A percentile compares a stretch with the other conserved stretches of the same genome.
phyloP scores from a whole-genome alignment of 2,113 vertebrate species.

The Arothron firmamentum region DNA sequence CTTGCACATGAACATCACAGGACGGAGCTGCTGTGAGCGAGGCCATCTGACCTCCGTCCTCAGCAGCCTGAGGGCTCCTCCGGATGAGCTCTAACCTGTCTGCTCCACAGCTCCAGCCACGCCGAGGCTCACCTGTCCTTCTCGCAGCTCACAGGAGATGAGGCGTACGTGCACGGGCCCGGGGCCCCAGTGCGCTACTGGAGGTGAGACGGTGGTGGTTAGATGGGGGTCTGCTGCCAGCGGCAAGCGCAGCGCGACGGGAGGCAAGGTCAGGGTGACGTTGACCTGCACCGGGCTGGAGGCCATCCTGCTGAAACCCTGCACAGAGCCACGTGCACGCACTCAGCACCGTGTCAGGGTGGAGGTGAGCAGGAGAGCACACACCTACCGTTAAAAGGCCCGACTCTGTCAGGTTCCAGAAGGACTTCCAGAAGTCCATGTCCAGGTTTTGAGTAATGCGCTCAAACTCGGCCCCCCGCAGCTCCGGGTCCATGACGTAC shows the following conservation, averaged over 20 bases:
- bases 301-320: conserved; percentile 81
- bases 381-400: conserved; percentile 80
- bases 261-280: conserved; percentile 79
- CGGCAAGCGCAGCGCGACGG: conserved; percentile 75
- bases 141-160: conserved; percentile 81
- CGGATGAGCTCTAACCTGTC: too few relatives aligned
- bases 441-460: conserved; percentile 88
- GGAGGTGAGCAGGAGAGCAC: background rate
- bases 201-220: conserved; percentile 75
- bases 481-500: conserved; percentile 85
- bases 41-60: too few relatives aligned
- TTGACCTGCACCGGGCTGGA: conserved; percentile 80
- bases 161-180: conserved; percentile 81
- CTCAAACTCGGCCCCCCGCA: conserved; percentile 84
- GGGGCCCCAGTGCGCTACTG: conserved; percentile 82
- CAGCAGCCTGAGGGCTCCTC: too few relatives aligned
- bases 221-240: conserved; percentile 77
- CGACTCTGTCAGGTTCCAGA: conserved; percentile 91
- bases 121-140: conserved; percentile 78
- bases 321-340: background rate
- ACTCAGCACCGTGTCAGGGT: background rate
- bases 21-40: too few relatives aligned
- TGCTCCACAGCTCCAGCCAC: background rate
- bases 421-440: conserved; percentile 88
- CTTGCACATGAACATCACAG: too few relatives aligned